A percentile compares a stretch with the other conserved stretches of the same genome.
Conservation (phyloP, 1,140 invertebrate genomes). For the Diabrotica undecimpunctata region DNA sequence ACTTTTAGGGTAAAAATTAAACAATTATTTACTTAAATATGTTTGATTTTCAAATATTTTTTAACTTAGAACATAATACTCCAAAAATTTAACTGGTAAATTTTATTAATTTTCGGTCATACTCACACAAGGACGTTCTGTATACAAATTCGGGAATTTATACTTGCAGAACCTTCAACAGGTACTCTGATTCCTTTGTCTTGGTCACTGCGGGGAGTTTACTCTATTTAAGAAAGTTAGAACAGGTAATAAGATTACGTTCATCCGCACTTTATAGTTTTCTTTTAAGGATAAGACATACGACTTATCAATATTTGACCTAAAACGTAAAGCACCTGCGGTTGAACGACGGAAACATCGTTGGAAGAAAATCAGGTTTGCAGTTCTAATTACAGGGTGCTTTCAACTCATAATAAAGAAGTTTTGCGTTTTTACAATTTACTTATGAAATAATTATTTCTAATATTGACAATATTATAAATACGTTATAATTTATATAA, state of each 20-base stretch:
- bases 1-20: too few species aligned
- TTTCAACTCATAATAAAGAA: too few species aligned
- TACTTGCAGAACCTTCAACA: conserved; percentile 4
- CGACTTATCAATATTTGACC: neutral
- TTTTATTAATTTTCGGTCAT: too few species aligned
- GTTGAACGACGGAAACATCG: neutral
- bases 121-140: neutral
- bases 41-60: too few species aligned
- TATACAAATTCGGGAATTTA: neutral
- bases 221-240: neutral
- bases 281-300: neutral
- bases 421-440: too few species aligned
- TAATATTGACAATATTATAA: too few species aligned
- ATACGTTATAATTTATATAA: too few species aligned
- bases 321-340: neutral
- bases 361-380: neutral
- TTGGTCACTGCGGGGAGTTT: neutral
- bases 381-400: too few species aligned
- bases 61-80: too few species aligned
- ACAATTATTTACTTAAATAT: too few species aligned
- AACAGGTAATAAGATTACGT: conserved; percentile 8
- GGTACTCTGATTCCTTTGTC: conserved; percentile 6
- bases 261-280: conserved; percentile 2
- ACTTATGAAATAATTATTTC: too few species aligned
- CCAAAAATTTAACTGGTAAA: too few species aligned